A percentile compares a stretch with the other conserved stretches of the same genome.
phyloP scores from a whole-genome alignment of 2,888 invertebrate genomes.

The Camponotus fellah region DNA sequence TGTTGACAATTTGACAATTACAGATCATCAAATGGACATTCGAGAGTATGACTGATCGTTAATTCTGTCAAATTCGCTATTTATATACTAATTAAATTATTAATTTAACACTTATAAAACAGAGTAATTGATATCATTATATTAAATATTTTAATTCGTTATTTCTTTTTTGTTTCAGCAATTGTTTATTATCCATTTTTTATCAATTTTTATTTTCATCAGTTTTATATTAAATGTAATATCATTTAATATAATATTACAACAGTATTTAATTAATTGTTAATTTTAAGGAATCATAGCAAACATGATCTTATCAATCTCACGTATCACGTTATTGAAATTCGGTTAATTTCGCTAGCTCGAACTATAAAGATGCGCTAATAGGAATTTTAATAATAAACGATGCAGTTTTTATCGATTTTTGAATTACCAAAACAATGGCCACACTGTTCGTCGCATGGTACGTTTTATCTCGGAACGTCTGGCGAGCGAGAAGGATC shows the following conservation, averaged over 20 bases:
- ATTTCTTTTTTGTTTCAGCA: neutral
- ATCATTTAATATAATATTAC: neutral
- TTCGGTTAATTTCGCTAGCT: neutral
- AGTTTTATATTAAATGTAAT: neutral
- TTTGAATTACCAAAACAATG: neutral
- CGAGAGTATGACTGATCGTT: neutral
- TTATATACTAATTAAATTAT: neutral
- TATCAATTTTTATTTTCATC: neutral
- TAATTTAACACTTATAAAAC: neutral
- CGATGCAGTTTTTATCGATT: neutral
- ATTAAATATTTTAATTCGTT: neutral
- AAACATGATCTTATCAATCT: neutral
- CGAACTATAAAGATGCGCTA: neutral
- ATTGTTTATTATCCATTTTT: neutral
- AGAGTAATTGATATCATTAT: neutral
- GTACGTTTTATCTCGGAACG: neutral
- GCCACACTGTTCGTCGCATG: neutral
- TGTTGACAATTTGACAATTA: neutral
- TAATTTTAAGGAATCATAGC: neutral
- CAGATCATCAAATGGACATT: neutral
- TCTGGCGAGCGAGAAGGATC: neutral
- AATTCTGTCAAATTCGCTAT: neutral
- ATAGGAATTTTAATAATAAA: neutral
- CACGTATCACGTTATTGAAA: neutral
- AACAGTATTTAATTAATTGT: neutral